Conservation (phyloP, 2,888 invertebrate species). For the Apeira syringaria region DNA sequence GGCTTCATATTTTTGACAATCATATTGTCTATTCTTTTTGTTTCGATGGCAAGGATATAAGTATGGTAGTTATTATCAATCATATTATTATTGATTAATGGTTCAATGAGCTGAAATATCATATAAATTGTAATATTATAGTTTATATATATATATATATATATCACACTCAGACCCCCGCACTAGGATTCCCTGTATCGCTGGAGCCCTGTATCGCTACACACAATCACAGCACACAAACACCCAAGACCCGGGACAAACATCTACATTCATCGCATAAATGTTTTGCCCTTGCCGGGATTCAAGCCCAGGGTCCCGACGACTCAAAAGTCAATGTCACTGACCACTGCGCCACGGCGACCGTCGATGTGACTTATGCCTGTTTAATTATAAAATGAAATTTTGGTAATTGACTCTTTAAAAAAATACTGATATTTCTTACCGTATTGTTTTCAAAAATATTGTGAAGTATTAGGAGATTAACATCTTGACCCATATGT, state of each 20-base stretch:
- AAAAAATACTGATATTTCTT: background rate
- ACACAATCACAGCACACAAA: background rate
- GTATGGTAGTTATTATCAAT: background rate
- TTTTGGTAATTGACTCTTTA: too few relatives aligned
- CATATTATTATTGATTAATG: background rate
- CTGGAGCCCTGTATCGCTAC: background rate
- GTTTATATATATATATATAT: too few relatives aligned
- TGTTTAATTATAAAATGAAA: too few relatives aligned
- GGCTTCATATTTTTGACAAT: background rate
- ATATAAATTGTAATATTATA: background rate
- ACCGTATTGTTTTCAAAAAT: background rate
- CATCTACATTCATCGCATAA: too few relatives aligned
- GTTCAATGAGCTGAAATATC: background rate
- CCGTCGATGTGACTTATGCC: too few relatives aligned
- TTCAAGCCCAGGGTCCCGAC: too few relatives aligned
- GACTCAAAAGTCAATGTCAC: too few relatives aligned
- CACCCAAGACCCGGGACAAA: too few relatives aligned
- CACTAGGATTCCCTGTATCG: too few relatives aligned
- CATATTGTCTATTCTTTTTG: background rate
- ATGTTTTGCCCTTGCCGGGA: too few relatives aligned
- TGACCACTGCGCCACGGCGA: too few relatives aligned
- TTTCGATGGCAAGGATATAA: background rate
- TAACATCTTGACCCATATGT: background rate
- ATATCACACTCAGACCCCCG: too few relatives aligned
- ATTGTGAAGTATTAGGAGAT: background rate